A percentile compares a stretch with the other conserved stretches of the same genome.
Evolutionary conservation across 2,888 invertebrate genomes (phyloP).

Genomic region (Microctonus aethiopoides): DNA sequence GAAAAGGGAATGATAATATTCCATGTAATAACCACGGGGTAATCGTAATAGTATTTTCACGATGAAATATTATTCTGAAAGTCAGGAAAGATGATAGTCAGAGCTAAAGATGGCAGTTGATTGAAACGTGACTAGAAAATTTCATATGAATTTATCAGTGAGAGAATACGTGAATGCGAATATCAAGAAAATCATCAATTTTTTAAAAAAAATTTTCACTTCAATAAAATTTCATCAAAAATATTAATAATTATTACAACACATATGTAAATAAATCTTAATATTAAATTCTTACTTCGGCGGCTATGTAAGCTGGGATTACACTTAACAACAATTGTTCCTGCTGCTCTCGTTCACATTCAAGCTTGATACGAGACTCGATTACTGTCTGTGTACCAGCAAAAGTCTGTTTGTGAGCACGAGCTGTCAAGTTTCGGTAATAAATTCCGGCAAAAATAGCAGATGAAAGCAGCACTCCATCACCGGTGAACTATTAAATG

Average conservation of each 20-base stretch:
- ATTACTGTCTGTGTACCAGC: constrained; percentile 90
- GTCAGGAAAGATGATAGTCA: background rate
- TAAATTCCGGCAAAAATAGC: constrained; percentile 87
- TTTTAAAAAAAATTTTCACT: constrained; percentile 6
- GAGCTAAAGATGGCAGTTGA: background rate
- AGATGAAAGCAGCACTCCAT: constrained; percentile 80
- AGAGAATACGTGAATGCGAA: background rate
- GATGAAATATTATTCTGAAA: background rate
- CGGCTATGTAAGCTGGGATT: constrained; percentile 94
- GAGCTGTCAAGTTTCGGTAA: constrained; percentile 88
- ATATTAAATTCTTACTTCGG: constrained; percentile 77
- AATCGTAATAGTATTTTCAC: background rate
- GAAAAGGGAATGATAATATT: background rate
- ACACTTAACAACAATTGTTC: constrained; percentile 92
- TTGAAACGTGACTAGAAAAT: constrained; percentile 4
- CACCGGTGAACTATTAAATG: constrained; percentile 76
- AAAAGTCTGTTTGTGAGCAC: constrained; percentile 88
- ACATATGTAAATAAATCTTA: background rate
- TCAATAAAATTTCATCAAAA: background rate
- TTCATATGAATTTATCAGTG: background rate
- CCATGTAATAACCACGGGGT: constrained; percentile 15
- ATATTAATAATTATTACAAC: background rate
- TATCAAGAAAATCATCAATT: background rate
- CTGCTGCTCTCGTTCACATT: constrained; percentile 93
- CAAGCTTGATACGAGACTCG: constrained; percentile 90